Conservation (phyloP, 2,113 vertebrate species). For the Nansenia antarctica region DNA sequence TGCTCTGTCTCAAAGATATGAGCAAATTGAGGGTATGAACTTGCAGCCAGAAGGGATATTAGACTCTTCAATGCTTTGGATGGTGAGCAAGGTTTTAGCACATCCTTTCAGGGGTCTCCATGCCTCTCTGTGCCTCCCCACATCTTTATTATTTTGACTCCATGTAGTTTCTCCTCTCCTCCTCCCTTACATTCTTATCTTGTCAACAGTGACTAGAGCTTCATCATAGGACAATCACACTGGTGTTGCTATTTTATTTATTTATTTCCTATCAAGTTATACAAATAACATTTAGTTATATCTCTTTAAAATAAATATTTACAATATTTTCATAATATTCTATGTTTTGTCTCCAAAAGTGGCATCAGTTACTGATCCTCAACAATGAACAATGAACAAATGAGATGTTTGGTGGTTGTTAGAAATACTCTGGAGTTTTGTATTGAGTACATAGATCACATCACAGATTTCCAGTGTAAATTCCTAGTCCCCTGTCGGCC, state of each 20-base stretch:
- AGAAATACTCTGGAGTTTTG: slow-evolving; percentile 14
- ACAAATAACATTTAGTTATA: not conserved
- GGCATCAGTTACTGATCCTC: slow-evolving; percentile 36
- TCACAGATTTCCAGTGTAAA: not conserved
- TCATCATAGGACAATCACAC: not conserved
- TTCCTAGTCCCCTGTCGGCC: not conserved
- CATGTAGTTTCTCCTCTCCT: too few relatives aligned
- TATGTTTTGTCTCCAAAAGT: slow-evolving; percentile 53
- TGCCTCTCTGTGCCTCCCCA: too few relatives aligned
- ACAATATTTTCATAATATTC: slow-evolving; percentile 38
- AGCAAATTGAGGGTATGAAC: not conserved
- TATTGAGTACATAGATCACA: not conserved
- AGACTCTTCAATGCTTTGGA: not conserved
- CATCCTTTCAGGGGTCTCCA: not conserved
- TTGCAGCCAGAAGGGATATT: too few relatives aligned
- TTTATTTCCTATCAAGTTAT: not conserved
- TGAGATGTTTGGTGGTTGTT: slow-evolving; percentile 7
- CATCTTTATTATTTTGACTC: too few relatives aligned
- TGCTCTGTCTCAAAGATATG: not conserved
- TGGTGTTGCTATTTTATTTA: not conserved
- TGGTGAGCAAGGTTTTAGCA: not conserved
- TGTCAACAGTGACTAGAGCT: not conserved
- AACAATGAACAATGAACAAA: slow-evolving; percentile 35
- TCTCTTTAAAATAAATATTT: not conserved
- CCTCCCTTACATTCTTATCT: not conserved